Evolutionary conservation across 2,113 vertebrate species (phyloP), one percentile per base, ranked within the genome.

Genomic region (Lagopus muta): DNA sequence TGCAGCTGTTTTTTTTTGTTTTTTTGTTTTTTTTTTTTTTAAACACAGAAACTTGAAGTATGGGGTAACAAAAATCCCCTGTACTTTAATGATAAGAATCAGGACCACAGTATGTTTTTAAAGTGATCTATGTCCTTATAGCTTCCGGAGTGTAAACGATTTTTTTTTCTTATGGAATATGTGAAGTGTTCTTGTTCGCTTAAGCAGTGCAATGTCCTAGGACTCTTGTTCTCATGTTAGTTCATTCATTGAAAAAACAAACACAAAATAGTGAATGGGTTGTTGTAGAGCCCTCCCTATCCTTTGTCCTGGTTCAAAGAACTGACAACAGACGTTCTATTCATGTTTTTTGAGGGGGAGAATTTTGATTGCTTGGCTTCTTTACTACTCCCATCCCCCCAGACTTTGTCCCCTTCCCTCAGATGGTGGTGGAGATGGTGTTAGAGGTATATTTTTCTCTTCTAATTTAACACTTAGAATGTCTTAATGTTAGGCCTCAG

Each of bases 331-430:
- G 20, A 57, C 10, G 54, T 11, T 30, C 10, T 32, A 11, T 78
- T 78, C 47, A 2, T 20, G 25, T n/a, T 11, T 60, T 52, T 52
- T 27, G 8, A 13, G 25, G 25, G 50, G 24, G 50, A 16, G 10
- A n/a, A 4, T 64, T 27, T 60, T 13, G 11, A 64, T 55, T 10
- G 16, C 54, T 52, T 80, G 21, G 1, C 11, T 61, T 52, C 4
- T 55, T 82, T 66, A 3, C 30, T 13, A 43, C 5, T 4, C 30
- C 30, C n/a, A 22, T 6, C 13, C n/a, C 36, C 25, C 8, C 8
- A 13, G 13, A 8, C 50, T 10, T 36, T 28, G 14, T 40, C 18
- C 22, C 18, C 6, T 10, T 11, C 3, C 4, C 2, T 27, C 1
- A 0, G 40, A 10, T 58, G 20, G 52, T 47, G 14, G 85, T 70